Evolutionary conservation across 2,888 invertebrate genomes (phyloP), one percentile per base, ranked within the genome.

Genomic region (Melieria omissa): DNA sequence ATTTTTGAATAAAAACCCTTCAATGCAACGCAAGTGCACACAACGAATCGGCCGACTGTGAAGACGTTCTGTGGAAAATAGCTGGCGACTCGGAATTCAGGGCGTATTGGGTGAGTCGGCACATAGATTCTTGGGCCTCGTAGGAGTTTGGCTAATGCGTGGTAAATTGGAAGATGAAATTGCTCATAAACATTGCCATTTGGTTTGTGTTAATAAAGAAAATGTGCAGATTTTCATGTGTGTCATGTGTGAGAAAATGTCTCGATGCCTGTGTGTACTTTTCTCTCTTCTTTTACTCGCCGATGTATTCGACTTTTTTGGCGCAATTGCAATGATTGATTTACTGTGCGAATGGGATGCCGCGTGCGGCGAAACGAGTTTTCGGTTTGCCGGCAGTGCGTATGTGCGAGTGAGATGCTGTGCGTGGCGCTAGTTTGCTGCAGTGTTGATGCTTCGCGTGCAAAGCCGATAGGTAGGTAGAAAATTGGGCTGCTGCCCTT

Each of bases 241-340:
- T 16, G 16, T 16, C 16, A 6, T 54, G 12, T 16, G 10, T 9
- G n/a, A 54, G 7, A 14, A 14, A 54, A 54, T 3, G 5, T 55
- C 47, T 46, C 46, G 66, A 66, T 46, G 58, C 49, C 66, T 55
- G 47, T 66, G 46, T 47, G 41, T 58, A 42, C 58, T 58, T 14
- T 45, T 58, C 42, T 52, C 52, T 49, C 52, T 54, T 14, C 16
- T 67, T 67, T 16, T 16, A 16, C 16, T 16, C 16, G 1, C 16
- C 16, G 16, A 16, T 16, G 16, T 16, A 16, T 16, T 16, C 16
- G 16, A 16, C 16, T 81, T 72, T 75, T 83, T 83, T 83, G 83
- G 83, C 83, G 83, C 83, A 79, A 81, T 80, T 80, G 73, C 46
- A 54, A 74, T 72, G 57, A 65, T 44, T 70, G 66, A 70, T 68